Base-by-base conservation (phyloP, 2,113 vertebrate species). In the Tragelaphus imberbis region DNA sequence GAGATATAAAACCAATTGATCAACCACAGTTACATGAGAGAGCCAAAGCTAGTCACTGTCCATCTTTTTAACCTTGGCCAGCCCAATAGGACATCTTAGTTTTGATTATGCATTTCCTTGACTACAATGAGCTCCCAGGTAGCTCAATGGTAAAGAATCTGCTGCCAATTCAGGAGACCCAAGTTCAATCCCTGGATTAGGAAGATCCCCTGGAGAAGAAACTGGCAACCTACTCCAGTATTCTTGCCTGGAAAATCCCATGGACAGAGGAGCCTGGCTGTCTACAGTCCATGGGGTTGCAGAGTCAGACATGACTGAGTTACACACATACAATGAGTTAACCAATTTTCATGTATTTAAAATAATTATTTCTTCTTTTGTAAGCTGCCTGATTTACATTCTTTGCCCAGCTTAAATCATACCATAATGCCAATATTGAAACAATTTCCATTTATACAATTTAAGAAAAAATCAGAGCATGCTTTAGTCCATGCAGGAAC, bases 351-450 rank as follows among this genome's bases (percentile, higher is more conserved):
- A 82, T 58, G 59, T 33, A 94, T 84, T 84, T 96, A 71, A 96
- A 63, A 28, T 51, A 77, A 88, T 59, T 93, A 88, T 63, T 94
- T 84, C 40, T 53, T 79, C 36, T 28, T 95, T 85, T 85, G 49
- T 61, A 90, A 82, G 47, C 36, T 80, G 19, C 30, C 27, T 91
- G n/a, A 87, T 61, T 91, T 86, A 59, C 92, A 15, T 44, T 44
- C 44, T 90, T 40, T 85, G 75, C 21, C 56, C 15, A 63, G 27
- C 25, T 63, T 44, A 87, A 94, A 75, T 58, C 47, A 65, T 56
- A 93, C 9, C 63, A 90, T 77, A 88, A 84, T 40, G 44, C 27
- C n/a, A 95, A 90, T 90, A 95, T 92, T 89, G 92, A 97, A 92
- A 75, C 84, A 79, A 90, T 88, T 84, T 89, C 47, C 40, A 68